Evolutionary conservation across 2,113 vertebrate genomes (phyloP).

Genomic region (Conger conger): DNA sequence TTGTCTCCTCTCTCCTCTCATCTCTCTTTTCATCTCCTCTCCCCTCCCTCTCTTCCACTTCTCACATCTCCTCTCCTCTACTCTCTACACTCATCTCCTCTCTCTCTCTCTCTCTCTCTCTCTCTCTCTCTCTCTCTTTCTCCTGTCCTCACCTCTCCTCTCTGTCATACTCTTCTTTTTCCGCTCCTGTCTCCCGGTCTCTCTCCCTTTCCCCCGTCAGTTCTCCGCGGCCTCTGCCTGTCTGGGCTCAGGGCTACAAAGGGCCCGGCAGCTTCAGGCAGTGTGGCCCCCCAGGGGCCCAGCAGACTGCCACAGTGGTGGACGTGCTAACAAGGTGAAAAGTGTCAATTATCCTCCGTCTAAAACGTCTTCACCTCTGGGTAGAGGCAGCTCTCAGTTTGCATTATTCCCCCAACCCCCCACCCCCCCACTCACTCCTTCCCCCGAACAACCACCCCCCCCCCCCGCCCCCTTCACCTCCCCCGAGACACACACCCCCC

Average conservation of each 20-base stretch:
- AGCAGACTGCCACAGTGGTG: background rate
- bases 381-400: background rate
- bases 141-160: background rate
- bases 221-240: background rate
- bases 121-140: background rate
- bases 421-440: background rate
- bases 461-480: background rate
- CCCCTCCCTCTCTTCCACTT: background rate
- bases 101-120: background rate
- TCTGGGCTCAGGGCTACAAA: background rate
- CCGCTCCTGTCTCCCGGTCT: background rate
- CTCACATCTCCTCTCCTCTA: background rate
- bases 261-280: background rate
- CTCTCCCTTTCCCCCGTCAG: background rate
- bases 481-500: background rate
- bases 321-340: constrained; percentile 18
- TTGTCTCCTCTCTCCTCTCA: too few relatives aligned
- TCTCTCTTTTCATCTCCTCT: too few relatives aligned
- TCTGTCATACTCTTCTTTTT: background rate
- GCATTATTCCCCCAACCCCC: background rate
- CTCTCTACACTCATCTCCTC: constrained; percentile 10
- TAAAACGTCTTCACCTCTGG: background rate
- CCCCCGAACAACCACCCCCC: too few relatives aligned
- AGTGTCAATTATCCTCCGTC: background rate
- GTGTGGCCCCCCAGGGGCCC: background rate